phyloP scores from a whole-genome alignment of 2,113 vertebrate genomes.

The Saguinus imperator region DNA sequence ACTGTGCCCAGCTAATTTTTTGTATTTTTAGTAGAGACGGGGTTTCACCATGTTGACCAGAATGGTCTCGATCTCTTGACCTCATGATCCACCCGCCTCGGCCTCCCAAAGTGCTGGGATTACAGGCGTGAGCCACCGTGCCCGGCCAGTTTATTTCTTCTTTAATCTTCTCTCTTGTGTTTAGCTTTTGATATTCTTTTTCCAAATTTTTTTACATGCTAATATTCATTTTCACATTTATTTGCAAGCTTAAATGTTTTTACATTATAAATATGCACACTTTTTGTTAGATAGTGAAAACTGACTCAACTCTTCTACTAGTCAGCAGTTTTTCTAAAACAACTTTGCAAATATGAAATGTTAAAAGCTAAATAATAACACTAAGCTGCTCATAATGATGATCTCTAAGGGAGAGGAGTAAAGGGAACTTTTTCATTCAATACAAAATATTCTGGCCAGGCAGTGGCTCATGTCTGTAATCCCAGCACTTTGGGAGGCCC shows the following conservation, averaged over 20 bases:
- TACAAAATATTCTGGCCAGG: no score
- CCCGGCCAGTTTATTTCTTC: not conserved
- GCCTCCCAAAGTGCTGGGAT: no score
- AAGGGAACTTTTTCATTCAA: not conserved
- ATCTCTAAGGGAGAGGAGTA: not conserved
- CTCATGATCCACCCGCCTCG: no score
- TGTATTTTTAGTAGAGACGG: no score
- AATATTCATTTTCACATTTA: not conserved
- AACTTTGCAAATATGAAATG: not conserved
- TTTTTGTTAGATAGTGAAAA: not conserved
- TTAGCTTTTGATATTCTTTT: no score
- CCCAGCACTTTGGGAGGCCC: no score
- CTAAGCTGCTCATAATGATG: not conserved
- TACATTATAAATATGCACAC: not conserved
- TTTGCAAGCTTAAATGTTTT: not conserved
- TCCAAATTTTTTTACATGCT: not conserved
- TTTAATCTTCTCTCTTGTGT: not conserved
- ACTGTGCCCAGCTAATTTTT: no score
- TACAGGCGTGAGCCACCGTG: no score
- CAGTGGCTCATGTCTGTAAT: no score
- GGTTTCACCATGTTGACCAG: no score
- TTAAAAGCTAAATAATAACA: not conserved
- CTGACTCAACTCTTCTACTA: not conserved
- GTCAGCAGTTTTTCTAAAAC: not conserved
- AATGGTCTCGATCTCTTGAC: no score